phyloP scores from a whole-genome alignment of 1,140 invertebrate species.

The Drosophila hydei region DNA sequence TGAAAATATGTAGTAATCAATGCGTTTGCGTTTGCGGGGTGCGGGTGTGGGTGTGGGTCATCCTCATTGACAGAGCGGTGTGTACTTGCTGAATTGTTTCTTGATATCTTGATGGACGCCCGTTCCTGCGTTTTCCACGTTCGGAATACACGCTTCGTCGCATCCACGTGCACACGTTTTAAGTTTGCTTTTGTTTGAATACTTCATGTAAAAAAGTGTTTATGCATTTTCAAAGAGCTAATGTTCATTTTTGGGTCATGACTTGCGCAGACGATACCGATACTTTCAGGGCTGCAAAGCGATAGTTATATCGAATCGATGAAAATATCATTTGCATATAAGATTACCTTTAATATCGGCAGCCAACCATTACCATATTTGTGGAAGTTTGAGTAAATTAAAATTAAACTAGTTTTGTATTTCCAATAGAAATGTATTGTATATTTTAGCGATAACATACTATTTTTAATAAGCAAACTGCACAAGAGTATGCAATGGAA shows the following conservation, averaged over 20 bases:
- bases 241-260: slow-evolving; percentile 40
- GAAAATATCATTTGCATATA: too few relatives aligned
- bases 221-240: slow-evolving; percentile 48
- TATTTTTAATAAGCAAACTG: background rate
- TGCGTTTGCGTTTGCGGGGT: slow-evolving; percentile 37
- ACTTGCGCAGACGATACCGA: slow-evolving; percentile 35
- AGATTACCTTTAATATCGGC: too few relatives aligned
- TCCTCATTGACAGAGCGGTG: slow-evolving; percentile 33
- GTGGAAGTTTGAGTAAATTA: too few relatives aligned
- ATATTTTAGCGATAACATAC: background rate
- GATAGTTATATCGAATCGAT: background rate
- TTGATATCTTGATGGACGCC: slow-evolving; percentile 21
- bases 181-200: slow-evolving; percentile 49
- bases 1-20: slow-evolving; percentile 50
- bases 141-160: slow-evolving; percentile 34
- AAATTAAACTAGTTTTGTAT: background rate
- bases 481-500: slow-evolving; percentile 29
- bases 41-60: slow-evolving; percentile 39
- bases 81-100: slow-evolving; percentile 11
- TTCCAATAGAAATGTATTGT: background rate
- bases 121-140: slow-evolving; percentile 19
- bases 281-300: slow-evolving; percentile 23
- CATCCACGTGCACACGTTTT: slow-evolving; percentile 51
- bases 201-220: slow-evolving; percentile 52
- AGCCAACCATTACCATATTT: too few relatives aligned